These are phyloP conservation scores for Podargus strigoides DNA, from an alignment of 2,797 vertebrate species.

Conservation along the genomic window DNA sequence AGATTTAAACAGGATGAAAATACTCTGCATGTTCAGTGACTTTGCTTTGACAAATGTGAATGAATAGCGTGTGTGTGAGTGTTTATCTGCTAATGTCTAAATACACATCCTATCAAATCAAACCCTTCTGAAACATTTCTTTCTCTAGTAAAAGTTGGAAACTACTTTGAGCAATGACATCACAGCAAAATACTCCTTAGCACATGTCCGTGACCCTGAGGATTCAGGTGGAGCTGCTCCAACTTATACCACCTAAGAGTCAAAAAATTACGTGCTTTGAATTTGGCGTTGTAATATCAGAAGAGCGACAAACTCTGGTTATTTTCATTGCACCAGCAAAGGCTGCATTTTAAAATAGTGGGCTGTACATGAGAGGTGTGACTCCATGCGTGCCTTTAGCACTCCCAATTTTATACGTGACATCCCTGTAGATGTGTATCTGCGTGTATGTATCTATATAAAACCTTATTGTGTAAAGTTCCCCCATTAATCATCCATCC, in stretches of 20 bases:
- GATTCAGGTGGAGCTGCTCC: background rate
- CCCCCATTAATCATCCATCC: background rate
- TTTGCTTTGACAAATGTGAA: background rate
- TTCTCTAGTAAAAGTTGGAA: background rate
- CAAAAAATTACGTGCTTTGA: background rate
- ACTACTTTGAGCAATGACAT: background rate
- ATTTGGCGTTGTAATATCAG: background rate
- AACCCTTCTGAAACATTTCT: background rate
- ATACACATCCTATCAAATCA: background rate
- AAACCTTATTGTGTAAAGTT: background rate
- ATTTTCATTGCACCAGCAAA: background rate
- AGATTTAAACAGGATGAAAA: background rate
- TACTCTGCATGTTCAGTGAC: background rate
- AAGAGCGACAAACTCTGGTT: background rate
- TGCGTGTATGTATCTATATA: background rate
- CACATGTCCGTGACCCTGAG: background rate
- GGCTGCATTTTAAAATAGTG: background rate
- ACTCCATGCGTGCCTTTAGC: background rate
- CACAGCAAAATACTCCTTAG: background rate
- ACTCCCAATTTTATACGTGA: background rate
- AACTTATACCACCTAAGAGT: background rate
- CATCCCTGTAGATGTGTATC: background rate
- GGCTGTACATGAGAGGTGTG: background rate
- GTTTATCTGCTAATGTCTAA: background rate
- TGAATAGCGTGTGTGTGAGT: background rate